Evolutionary conservation across 1,140 invertebrate genomes (phyloP).

Genomic region (Tenebrio molitor): DNA sequence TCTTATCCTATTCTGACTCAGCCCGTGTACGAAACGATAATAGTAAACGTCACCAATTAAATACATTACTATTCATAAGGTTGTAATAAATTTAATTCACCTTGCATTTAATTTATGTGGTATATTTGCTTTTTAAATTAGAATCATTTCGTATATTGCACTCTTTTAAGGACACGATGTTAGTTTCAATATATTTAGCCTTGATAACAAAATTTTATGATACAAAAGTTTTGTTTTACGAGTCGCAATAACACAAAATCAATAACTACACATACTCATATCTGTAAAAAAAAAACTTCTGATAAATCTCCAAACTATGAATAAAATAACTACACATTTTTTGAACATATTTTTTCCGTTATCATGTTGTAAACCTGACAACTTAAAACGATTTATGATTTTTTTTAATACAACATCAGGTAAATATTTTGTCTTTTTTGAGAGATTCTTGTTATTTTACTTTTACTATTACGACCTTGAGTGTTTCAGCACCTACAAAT

Average conservation of each 20-base stretch:
- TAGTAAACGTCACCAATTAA: not conserved
- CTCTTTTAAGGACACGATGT: not conserved
- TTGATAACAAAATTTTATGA: not conserved
- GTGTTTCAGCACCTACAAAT: no score
- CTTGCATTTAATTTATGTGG: not conserved
- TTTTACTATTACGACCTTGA: no score
- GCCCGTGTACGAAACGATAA: not conserved
- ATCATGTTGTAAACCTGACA: no score
- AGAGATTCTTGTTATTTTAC: no score
- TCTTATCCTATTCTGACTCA: not conserved
- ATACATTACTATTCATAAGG: not conserved
- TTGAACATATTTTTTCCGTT: no score
- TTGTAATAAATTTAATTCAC: not conserved
- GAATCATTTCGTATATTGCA: not conserved
- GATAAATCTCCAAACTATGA: no score
- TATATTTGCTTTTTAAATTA: not conserved
- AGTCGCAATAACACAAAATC: not conserved
- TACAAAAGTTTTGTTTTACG: not conserved
- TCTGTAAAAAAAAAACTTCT: no score
- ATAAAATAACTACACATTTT: no score
- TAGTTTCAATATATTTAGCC: not conserved
- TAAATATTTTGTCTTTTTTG: no score
- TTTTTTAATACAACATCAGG: no score
- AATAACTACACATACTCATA: no score
- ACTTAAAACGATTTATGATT: no score